Evolutionary conservation across 2,797 vertebrate species (phyloP), one percentile per base, ranked within the genome.

Genomic region (Mycteria americana): DNA sequence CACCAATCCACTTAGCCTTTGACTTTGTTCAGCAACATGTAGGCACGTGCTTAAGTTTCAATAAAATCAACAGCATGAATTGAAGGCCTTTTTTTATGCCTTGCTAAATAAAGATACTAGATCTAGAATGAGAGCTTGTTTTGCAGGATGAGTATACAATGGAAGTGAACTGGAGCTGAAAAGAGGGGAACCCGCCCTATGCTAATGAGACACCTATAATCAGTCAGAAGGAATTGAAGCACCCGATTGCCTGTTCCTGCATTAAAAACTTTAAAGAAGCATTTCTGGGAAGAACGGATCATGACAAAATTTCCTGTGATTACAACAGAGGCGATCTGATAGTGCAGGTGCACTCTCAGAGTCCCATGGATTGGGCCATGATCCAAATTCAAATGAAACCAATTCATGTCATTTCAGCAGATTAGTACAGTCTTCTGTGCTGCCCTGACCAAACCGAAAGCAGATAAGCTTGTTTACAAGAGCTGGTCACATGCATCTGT

Each of bases 11-110:
- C 21, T 31, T 50, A 39, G 15, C 30, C 24, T 73, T 68, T 68
- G 43, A 51, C 27, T 51, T 65, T 39, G 7, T 63, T 89, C 74
- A 83, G 35, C 35, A 56, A 50, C 23, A 25, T 37, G 8, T 57
- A 35, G 2, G 4, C 0, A 2, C 0, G 0, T 25, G 6, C 41
- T n/a, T 57, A 24, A 53, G 15, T 93, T 87, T 43, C 54, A 63
- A 12, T 46, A 78, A 87, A 85, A 91, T 50, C 81, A 73, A 6
- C 5, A 0, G 6, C 10, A 33, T 43, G 5, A 81, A 41, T 45
- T 11, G 45, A 73, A 57, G 17, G 5, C 35, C 1, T 25, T 46
- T 73, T 84, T 65, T 69, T 13, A 78, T 45, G 23, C 17, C 50
- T 78, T 72, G 27, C 5, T 91, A 35, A 78, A 86, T n/a, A 60